Percentiles rank a stretch among this genome's conserved stretches.
These are phyloP conservation scores for Drosophila tanythrix DNA, from an alignment of 2,888 invertebrate species.

Conservation along the genomic window DNA sequence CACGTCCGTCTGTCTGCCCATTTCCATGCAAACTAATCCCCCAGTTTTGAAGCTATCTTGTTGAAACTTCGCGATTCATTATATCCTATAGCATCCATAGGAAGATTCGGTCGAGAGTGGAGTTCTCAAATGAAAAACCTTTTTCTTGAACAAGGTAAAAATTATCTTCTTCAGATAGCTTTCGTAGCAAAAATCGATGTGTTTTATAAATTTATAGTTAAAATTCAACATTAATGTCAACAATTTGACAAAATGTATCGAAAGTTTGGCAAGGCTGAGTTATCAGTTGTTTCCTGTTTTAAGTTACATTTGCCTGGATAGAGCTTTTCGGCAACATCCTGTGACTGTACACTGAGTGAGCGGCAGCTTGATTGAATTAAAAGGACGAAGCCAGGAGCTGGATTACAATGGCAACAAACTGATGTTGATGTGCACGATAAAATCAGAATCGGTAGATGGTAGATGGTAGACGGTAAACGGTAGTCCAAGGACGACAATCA, in stretches of 20 bases:
- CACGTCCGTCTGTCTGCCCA: neutral
- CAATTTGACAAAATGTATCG: too few relatives aligned
- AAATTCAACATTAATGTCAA: too few relatives aligned
- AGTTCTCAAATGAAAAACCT: neutral
- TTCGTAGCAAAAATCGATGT: neutral
- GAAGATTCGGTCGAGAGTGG: neutral
- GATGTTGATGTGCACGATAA: constrained; percentile 47
- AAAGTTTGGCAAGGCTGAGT: neutral
- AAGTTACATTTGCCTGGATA: neutral
- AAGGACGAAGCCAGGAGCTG: constrained; percentile 23
- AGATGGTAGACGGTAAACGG: constrained; percentile 9
- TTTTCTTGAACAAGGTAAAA: neutral
- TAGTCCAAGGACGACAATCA: constrained; percentile 51
- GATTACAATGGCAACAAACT: constrained; percentile 60
- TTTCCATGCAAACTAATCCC: fast-evolving
- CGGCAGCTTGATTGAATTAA: constrained; percentile 63
- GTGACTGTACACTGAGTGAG: constrained; percentile 44
- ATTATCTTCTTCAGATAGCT: neutral
- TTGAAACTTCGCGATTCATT: neutral
- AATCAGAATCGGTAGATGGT: constrained; percentile 23
- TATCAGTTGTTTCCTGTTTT: fast-evolving
- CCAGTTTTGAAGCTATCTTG: neutral
- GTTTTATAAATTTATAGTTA: neutral
- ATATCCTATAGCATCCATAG: neutral
- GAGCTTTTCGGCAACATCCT: neutral